Conservation (phyloP, 1,140 invertebrate genomes). For the Monomorium pharaonis region DNA sequence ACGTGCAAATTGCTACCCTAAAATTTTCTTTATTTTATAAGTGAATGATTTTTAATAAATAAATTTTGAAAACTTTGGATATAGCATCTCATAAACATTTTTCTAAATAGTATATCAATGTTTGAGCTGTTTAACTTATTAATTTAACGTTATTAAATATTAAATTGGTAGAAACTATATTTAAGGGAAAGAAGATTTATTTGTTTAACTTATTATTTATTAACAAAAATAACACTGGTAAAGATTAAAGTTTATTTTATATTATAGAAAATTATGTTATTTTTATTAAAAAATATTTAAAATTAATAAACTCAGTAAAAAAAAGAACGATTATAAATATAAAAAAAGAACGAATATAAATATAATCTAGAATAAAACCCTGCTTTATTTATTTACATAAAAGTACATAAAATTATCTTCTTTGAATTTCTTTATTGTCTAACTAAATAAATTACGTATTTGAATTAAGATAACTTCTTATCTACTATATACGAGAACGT, state of each 20-base stretch:
- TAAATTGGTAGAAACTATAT: background rate
- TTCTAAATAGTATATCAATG: background rate
- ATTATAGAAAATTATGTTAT: background rate
- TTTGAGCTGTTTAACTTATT: background rate
- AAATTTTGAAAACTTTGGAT: too few species aligned
- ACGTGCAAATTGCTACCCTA: background rate
- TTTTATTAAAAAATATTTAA: background rate
- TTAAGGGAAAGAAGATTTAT: background rate
- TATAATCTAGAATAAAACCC: too few species aligned
- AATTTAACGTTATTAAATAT: background rate
- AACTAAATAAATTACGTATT: too few species aligned
- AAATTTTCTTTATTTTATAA: too few species aligned
- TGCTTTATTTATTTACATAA: too few species aligned
- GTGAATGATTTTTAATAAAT: too few species aligned
- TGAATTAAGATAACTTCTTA: too few species aligned
- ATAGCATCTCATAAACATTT: too few species aligned
- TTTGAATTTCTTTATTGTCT: too few species aligned
- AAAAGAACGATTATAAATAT: background rate
- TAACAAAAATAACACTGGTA: background rate
- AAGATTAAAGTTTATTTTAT: background rate
- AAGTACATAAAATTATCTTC: too few species aligned
- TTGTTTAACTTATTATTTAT: background rate
- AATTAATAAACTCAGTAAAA: background rate
- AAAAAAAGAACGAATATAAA: background rate
- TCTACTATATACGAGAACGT: too few species aligned